Evolutionary conservation across 2,113 vertebrate species (phyloP).

Genomic region (Phoxinus phoxinus): DNA sequence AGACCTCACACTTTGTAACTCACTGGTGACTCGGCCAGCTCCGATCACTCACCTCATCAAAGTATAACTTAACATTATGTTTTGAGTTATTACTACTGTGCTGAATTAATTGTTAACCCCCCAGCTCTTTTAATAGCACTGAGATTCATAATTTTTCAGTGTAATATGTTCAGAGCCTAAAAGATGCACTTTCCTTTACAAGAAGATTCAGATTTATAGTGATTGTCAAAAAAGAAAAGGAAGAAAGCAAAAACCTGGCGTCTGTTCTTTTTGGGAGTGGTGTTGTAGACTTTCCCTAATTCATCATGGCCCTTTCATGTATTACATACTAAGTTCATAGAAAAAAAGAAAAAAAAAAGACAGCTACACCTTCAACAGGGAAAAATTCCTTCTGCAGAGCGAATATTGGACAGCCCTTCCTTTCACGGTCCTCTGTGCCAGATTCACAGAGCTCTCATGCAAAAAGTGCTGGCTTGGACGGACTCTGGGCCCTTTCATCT

Average conservation of each 20-base stretch:
- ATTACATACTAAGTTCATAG: conserved; percentile 67
- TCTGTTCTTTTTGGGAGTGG: conserved; percentile 43
- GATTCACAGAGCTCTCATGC: conserved; percentile 55
- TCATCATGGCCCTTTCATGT: conserved; percentile 70
- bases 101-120: conserved; percentile 19
- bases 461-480: conserved; percentile 51
- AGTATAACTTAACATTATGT: conserved; percentile 32
- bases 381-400: conserved; percentile 55
- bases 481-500: conserved; percentile 65
- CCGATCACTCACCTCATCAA: conserved; percentile 40
- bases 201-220: not conserved
- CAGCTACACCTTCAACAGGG: conserved; percentile 50
- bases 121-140: conserved; percentile 8
- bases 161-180: not conserved
- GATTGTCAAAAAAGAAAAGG: conserved; percentile 8
- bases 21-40: conserved; percentile 18
- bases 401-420: conserved; percentile 40
- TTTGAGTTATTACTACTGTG: conserved; percentile 30
- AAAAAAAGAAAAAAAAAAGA: conserved; percentile 49
- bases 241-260: conserved; percentile 7
- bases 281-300: conserved; percentile 50
- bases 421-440: conserved; percentile 41
- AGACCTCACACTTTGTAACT: conserved; percentile 59
- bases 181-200: not conserved
- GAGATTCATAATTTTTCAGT: not conserved